Base-by-base conservation (phyloP, 2,888 invertebrate species). In the Minunthozetes semirufus region DNA sequence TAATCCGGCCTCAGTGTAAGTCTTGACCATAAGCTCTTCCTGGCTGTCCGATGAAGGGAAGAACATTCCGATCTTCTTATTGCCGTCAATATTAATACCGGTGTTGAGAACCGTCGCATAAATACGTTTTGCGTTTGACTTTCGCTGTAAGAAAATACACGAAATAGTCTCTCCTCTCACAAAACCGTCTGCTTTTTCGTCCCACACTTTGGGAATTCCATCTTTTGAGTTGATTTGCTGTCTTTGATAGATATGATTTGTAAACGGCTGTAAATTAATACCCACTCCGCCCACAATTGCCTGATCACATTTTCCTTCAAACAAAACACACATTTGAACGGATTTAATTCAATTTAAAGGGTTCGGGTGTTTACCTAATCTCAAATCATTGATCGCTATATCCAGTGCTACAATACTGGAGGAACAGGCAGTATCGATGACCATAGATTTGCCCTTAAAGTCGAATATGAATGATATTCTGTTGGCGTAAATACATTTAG, bases 121-220 rank as follows among this genome's bases (percentile, higher is more conserved):
- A 11, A 91, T 87, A 78, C 96, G 87, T 76, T 88, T 88, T 6
- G 94, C 92, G 66, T 84, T 86, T 48, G 87, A 86, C 29, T 86
- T 86, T 79, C 88, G 90, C 82, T 93, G 93, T 25, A 94, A 81
- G 80, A 89, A 88, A 56, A 90, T 81, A 0, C 88, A 88, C 6
- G 87, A 87, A 1, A 92, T 85, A 0, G 90, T 88, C 82, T 94
- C 93, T 17, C 92, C 89, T n/a, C 94, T 87, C 0, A 89, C 90
- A 80, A 93, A 94, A 56, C 96, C 96, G 81, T 90, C 90, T 68
- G 94, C 96, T 74, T 89, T 86, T 33, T 89, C 89, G 85, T 99
- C 98, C 84, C 98, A 98, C 0, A 95, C 93, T 82, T 93, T 94
- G 86, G 97, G 98, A 82, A 87, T 87, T 0, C 96, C 96, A 80